A percentile compares a stretch with the other conserved stretches of the same genome.
Conservation (phyloP, 1,140 invertebrate species). For the Calycopis cecrops region DNA sequence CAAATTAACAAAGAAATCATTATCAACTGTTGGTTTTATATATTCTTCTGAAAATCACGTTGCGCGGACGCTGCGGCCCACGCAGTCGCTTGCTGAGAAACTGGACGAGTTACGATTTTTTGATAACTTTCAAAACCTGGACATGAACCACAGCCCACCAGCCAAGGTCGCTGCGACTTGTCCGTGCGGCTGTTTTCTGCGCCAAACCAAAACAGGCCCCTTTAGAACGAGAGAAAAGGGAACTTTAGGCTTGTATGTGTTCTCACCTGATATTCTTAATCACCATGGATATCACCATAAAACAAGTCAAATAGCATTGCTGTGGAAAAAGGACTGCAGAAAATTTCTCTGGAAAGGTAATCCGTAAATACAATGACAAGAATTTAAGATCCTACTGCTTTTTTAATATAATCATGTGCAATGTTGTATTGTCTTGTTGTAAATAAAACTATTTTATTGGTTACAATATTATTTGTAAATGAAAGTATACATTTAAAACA, state of each 20-base stretch:
- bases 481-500: slow-evolving; percentile 27
- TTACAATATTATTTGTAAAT: slow-evolving; percentile 40
- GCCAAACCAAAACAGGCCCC: slow-evolving; percentile 38
- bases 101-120: slow-evolving; percentile 59
- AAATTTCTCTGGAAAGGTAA: slow-evolving; percentile 80
- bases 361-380: slow-evolving; percentile 3
- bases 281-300: slow-evolving; percentile 62
- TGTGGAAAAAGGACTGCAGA: slow-evolving; percentile 81
- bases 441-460: slow-evolving; percentile 19
- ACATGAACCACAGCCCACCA: slow-evolving; percentile 42
- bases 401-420: slow-evolving; percentile 2
- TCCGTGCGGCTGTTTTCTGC: slow-evolving; percentile 59
- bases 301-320: slow-evolving; percentile 58
- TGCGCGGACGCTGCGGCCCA: slow-evolving; percentile 55
- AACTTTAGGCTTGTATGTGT: slow-evolving; percentile 56
- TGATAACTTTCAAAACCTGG: slow-evolving; percentile 55
- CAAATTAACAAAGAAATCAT: slow-evolving; percentile 59
- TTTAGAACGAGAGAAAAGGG: slow-evolving; percentile 62
- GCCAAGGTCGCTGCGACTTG: slow-evolving; percentile 45
- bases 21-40: slow-evolving; percentile 58
- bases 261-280: slow-evolving; percentile 54
- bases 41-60: slow-evolving; percentile 47
- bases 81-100: slow-evolving; percentile 68
- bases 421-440: background rate
- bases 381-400: background rate